Conservation (phyloP, 2,113 vertebrate species). For the Coturnix japonica region DNA sequence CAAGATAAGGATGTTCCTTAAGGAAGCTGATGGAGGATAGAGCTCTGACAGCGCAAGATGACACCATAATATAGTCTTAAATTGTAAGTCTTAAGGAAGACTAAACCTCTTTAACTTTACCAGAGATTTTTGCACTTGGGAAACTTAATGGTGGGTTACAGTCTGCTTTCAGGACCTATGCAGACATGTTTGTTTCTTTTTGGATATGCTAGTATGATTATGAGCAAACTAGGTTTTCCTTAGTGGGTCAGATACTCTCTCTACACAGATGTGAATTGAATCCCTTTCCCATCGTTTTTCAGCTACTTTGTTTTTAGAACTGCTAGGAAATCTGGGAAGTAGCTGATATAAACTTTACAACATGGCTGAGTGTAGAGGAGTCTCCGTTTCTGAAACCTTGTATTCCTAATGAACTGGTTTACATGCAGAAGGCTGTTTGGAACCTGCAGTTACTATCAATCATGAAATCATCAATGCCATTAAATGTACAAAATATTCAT, state of each 20-base stretch:
- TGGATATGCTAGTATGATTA: not conserved
- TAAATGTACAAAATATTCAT: not conserved
- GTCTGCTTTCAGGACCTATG: not conserved
- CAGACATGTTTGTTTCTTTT: not conserved
- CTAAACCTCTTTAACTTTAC: conserved; percentile 7
- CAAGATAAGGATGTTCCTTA: conserved; percentile 50
- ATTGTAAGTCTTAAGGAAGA: conserved; percentile 14
- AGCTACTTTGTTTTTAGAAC: not conserved
- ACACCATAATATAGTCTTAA: conserved; percentile 10
- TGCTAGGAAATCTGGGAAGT: not conserved
- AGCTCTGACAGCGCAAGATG: conserved; percentile 7
- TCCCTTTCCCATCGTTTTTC: not conserved
- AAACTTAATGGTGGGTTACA: not conserved
- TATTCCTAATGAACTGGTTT: not conserved
- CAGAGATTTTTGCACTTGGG: not conserved
- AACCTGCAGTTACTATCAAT: not conserved
- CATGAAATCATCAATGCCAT: not conserved
- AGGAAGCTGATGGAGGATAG: conserved; percentile 23
- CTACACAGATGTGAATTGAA: not conserved
- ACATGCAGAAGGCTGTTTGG: not conserved
- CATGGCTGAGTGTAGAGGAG: not conserved
- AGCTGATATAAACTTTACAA: not conserved
- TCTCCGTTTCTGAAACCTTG: not conserved
- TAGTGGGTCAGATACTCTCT: too few species aligned
- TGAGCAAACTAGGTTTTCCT: not conserved